Percentiles rank a stretch among this genome's conserved stretches.
phyloP scores from a whole-genome alignment of 2,888 invertebrate genomes.

The Drosophila meridiana region DNA sequence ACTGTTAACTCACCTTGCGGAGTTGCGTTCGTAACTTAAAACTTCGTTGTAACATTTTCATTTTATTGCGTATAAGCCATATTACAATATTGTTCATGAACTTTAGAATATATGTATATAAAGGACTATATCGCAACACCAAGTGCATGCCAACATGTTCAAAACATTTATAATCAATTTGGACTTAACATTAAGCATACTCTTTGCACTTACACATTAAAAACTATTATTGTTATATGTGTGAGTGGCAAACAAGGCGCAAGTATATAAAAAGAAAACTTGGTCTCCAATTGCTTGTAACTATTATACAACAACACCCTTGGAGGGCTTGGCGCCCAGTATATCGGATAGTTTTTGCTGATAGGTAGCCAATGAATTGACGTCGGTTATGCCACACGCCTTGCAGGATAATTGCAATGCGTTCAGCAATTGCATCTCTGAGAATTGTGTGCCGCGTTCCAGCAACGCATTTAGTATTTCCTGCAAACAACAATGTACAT shows the following conservation, averaged over 20 bases:
- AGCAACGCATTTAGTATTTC: slow-evolving; percentile 93
- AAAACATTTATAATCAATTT: slow-evolving; percentile 66
- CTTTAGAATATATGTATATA: slow-evolving; percentile 61
- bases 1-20: background rate
- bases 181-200: slow-evolving; percentile 51
- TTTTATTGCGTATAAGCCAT: slow-evolving; percentile 67
- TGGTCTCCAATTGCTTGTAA: slow-evolving; percentile 23
- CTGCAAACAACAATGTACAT: slow-evolving; percentile 85
- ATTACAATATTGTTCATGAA: slow-evolving; percentile 65
- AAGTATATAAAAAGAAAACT: slow-evolving; percentile 29
- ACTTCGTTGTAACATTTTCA: slow-evolving; percentile 54
- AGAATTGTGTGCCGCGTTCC: slow-evolving; percentile 95
- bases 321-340: slow-evolving; percentile 88
- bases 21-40: background rate
- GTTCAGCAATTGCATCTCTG: slow-evolving; percentile 94
- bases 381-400: slow-evolving; percentile 86
- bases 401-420: slow-evolving; percentile 92
- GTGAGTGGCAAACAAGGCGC: slow-evolving; percentile 40
- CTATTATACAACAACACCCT: slow-evolving; percentile 91
- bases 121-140: slow-evolving; percentile 64
- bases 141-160: slow-evolving; percentile 69
- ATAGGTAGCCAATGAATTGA: slow-evolving; percentile 88
- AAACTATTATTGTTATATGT: slow-evolving; percentile 51
- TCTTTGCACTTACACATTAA: slow-evolving; percentile 52
- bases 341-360: slow-evolving; percentile 93